phyloP scores from a whole-genome alignment of 2,113 vertebrate genomes.

The Triplophysa dalaica region DNA sequence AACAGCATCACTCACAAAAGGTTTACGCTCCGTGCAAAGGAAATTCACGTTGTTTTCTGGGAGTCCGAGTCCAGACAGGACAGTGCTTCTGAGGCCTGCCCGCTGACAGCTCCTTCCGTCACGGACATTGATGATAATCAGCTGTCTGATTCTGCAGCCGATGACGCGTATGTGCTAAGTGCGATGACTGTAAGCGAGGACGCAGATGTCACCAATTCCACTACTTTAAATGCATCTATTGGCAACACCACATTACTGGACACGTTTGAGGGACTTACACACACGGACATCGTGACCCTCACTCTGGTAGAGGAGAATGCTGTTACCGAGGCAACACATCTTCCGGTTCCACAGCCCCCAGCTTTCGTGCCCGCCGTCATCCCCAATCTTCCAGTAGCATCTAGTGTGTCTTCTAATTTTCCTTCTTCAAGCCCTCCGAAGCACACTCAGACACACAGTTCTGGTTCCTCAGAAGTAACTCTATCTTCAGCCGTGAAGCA shows the following conservation, averaged over 20 bases:
- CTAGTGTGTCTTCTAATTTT: neutral
- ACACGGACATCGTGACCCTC: conserved; percentile 73
- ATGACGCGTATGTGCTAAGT: conserved; percentile 49
- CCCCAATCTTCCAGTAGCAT: neutral
- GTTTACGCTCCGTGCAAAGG: conserved; percentile 76
- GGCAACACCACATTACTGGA: conserved; percentile 61
- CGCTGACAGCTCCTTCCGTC: neutral
- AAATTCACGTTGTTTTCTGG: conserved; percentile 89
- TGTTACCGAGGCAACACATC: conserved; percentile 53
- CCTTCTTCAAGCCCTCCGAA: neutral
- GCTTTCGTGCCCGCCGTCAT: neutral
- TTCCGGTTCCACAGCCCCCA: conserved; percentile 16
- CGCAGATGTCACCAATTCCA: neutral
- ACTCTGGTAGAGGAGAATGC: conserved; percentile 72
- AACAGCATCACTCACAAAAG: conserved; percentile 64
- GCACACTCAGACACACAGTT: neutral
- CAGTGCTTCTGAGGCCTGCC: neutral
- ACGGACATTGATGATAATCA: neutral
- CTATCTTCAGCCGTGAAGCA: conserved; percentile 9
- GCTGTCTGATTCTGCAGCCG: conserved; percentile 35
- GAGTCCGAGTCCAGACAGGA: conserved; percentile 66
- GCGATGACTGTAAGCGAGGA: conserved; percentile 49
- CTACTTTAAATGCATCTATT: conserved; percentile 59
- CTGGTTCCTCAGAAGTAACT: neutral
- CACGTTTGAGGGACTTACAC: conserved; percentile 68